These are phyloP conservation scores for Trididemnum nubilum DNA, from an alignment of 23 tunicate species.

Conservation along the genomic window DNA sequence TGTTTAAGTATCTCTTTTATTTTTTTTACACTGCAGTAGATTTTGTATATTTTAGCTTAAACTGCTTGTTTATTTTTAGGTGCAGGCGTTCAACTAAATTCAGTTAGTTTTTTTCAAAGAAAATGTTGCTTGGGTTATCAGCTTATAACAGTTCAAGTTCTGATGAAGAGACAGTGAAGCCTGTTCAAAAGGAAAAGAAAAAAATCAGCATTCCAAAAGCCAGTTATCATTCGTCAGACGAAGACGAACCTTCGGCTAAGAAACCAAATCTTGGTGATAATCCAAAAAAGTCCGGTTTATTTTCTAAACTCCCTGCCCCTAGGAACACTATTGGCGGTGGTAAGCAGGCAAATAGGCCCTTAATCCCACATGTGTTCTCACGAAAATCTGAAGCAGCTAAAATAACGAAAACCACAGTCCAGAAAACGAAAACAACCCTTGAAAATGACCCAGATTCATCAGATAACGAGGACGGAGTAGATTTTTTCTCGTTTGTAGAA, in stretches of 20 bases:
- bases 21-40: too few relatives aligned
- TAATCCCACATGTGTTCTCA: constrained; percentile 67
- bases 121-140: constrained; percentile 45
- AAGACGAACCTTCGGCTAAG: constrained; percentile 62
- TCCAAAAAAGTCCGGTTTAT: constrained; percentile 45
- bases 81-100: too few relatives aligned
- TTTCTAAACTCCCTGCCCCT: constrained; percentile 93
- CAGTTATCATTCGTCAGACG: constrained; percentile 41
- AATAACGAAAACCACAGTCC: background rate
- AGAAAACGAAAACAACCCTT: constrained; percentile 7
- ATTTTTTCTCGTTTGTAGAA: constrained; percentile 61
- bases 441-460: constrained; percentile 15
- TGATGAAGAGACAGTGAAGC: constrained; percentile 34
- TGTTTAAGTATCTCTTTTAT: too few relatives aligned
- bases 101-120: too few relatives aligned
- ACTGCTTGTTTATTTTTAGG: too few relatives aligned
- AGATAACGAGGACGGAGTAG: constrained; percentile 38
- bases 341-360: constrained; percentile 45
- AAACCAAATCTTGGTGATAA: constrained; percentile 5
- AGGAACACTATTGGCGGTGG: constrained; percentile 52
- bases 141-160: constrained; percentile 52
- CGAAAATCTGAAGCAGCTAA: constrained; percentile 9
- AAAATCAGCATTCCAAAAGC: constrained; percentile 54
- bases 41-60: too few relatives aligned
- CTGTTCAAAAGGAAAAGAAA: constrained; percentile 27